Percentiles rank a stretch among this genome's conserved stretches.
phyloP scores from a whole-genome alignment of 2,888 invertebrate species.

The Pachymerium ferrugineum region DNA sequence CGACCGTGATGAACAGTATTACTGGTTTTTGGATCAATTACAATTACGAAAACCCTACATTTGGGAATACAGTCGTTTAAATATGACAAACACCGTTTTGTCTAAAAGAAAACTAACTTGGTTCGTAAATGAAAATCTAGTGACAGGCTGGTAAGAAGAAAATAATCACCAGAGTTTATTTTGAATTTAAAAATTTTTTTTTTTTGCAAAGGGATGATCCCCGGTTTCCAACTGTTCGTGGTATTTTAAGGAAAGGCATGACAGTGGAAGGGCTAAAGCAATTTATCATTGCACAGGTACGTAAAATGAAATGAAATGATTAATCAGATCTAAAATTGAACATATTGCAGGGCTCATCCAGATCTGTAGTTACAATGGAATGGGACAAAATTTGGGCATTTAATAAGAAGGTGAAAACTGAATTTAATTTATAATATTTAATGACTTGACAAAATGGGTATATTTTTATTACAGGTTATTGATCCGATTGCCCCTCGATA shows the following conservation, averaged over 20 bases:
- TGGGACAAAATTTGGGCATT: slow-evolving; percentile 99
- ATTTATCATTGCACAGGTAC: slow-evolving; percentile 82
- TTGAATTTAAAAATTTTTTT: background rate
- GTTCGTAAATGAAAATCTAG: slow-evolving; percentile 90
- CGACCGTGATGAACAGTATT: slow-evolving; percentile 95
- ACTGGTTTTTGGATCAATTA: slow-evolving; percentile 89
- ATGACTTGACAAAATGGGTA: background rate
- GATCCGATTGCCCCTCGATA: slow-evolving; percentile 93
- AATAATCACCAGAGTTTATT: background rate
- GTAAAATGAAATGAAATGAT: background rate
- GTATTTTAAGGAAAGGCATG: slow-evolving; percentile 91
- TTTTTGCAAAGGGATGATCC: slow-evolving; percentile 78
- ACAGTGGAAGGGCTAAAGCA: slow-evolving; percentile 93
- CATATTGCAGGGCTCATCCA: slow-evolving; percentile 72
- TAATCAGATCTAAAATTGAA: background rate
- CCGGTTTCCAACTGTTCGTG: slow-evolving; percentile 95
- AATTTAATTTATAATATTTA: background rate
- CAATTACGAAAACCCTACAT: slow-evolving; percentile 83
- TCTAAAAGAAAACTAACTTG: slow-evolving; percentile 96
- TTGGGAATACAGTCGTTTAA: slow-evolving; percentile 93
- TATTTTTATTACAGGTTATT: slow-evolving; percentile 60
- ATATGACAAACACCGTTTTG: slow-evolving; percentile 96
- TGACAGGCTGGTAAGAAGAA: slow-evolving; percentile 81
- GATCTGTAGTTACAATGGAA: slow-evolving; percentile 97
- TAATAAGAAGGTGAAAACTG: slow-evolving; percentile 76